Evolutionary conservation across 2,113 vertebrate genomes (phyloP).

Genomic region (Muntiacus reevesi): DNA sequence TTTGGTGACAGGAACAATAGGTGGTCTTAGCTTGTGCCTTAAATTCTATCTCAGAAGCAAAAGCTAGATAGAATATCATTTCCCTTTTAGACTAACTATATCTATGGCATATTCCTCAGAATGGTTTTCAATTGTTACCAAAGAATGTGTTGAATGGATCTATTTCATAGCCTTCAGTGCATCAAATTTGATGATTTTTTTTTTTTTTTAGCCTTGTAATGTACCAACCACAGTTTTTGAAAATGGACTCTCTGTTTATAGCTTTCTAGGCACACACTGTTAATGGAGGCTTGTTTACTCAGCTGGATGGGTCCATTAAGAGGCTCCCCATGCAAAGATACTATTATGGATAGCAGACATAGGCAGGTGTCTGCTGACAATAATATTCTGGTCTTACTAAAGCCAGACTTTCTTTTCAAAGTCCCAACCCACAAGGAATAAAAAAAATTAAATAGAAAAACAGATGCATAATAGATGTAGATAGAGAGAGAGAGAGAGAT

Average conservation of each 20-base stretch:
- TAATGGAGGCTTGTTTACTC: neutral
- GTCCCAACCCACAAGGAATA: neutral
- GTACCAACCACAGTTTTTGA: neutral
- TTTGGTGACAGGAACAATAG: neutral
- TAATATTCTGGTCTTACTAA: neutral
- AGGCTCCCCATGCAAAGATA: neutral
- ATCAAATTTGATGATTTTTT: neutral
- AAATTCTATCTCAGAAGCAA: neutral
- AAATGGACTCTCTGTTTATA: neutral
- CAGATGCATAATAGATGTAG: neutral
- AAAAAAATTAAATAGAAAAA: neutral
- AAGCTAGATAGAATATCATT: neutral
- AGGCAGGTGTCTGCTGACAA: neutral
- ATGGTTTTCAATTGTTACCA: neutral
- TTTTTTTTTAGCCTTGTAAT: neutral
- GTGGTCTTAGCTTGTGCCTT: neutral
- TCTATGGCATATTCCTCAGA: neutral
- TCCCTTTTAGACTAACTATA: neutral
- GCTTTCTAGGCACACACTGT: neutral
- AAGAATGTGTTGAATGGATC: neutral
- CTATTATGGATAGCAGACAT: neutral
- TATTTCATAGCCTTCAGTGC: neutral
- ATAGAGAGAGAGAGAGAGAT: neutral
- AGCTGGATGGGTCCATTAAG: neutral
- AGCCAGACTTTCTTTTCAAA: conserved; percentile 8